These are phyloP conservation scores for Tichodroma muraria DNA, from an alignment of 2,113 vertebrate species.

Conservation along the genomic window DNA sequence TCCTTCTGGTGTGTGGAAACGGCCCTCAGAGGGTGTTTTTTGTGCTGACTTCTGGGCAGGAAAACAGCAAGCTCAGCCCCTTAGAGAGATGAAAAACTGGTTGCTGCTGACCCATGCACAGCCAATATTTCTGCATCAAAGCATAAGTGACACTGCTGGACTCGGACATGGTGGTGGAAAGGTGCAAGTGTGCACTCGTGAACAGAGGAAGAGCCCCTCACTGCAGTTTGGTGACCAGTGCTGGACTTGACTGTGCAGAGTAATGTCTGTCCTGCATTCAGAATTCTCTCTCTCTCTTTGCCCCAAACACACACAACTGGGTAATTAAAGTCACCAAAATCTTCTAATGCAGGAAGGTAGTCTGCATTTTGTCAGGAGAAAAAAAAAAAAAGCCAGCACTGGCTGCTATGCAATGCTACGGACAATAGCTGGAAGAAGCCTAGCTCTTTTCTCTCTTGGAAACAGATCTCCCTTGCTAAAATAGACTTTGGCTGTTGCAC, in stretches of 20 bases:
- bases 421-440: slow-evolving; percentile 32
- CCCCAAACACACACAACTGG: neutral
- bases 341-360: neutral
- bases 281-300: neutral
- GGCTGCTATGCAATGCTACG: neutral
- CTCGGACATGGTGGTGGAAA: accelerated
- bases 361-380: neutral
- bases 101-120: accelerated
- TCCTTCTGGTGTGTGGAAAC: accelerated
- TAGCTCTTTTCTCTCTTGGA: neutral
- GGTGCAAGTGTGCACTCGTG: neutral
- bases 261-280: neutral
- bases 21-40: neutral
- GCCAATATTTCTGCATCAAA: neutral
- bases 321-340: slow-evolving; percentile 11
- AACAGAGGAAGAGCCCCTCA: neutral
- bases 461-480: neutral
- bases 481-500: neutral
- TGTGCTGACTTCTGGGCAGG: neutral
- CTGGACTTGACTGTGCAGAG: neutral
- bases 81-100: neutral
- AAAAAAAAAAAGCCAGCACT: neutral
- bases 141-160: accelerated
- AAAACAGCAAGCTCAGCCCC: neutral
- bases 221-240: neutral